Conservation (phyloP, 2,113 vertebrate genomes). For the Fregetta grallaria region DNA sequence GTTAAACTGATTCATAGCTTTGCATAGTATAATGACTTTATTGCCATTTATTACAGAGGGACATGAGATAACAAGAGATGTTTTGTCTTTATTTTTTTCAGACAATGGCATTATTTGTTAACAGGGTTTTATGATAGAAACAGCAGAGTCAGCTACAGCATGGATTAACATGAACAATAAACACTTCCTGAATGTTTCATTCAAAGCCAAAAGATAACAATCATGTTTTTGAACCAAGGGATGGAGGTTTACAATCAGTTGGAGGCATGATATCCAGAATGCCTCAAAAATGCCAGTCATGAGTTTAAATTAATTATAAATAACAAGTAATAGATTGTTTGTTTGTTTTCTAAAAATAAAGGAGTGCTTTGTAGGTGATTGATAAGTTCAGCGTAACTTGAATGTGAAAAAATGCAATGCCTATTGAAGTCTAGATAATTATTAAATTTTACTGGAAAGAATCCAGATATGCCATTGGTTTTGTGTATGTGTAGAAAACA, state of each 20-base stretch:
- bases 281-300: not conserved
- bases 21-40: conserved; percentile 38
- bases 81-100: conserved; percentile 41
- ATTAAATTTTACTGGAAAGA: not conserved
- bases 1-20: conserved; percentile 33
- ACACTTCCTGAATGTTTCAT: conserved; percentile 40
- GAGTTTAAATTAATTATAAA: not conserved
- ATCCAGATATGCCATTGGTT: not conserved
- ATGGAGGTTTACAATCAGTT: not conserved
- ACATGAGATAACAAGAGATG: conserved; percentile 24
- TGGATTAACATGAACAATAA: conserved; percentile 44
- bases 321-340: not conserved
- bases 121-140: conserved; percentile 21
- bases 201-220: conserved; percentile 31
- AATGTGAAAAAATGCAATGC: not conserved
- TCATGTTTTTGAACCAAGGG: not conserved
- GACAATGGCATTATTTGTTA: conserved; percentile 43
- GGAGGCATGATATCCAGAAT: not conserved
- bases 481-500: not conserved
- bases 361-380: not conserved
- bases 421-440: not conserved
- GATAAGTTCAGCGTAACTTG: not conserved
- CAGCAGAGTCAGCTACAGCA: conserved; percentile 40
- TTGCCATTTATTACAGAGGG: conserved; percentile 5
- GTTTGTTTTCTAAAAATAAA: not conserved